Evolutionary conservation across 1,140 invertebrate genomes (phyloP).

Genomic region (Oryctes rhinoceros): DNA sequence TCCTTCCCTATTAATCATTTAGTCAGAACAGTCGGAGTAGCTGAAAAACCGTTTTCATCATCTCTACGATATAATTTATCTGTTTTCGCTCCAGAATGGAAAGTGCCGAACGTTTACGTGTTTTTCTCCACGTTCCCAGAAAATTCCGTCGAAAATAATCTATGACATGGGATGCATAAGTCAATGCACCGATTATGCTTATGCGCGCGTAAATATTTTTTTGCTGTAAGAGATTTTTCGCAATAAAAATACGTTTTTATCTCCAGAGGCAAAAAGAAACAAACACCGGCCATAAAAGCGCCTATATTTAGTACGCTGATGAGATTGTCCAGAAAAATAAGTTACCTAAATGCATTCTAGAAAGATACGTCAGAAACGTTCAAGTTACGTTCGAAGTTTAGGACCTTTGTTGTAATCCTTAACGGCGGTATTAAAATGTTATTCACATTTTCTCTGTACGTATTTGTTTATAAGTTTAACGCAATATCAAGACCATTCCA

Average conservation of each 20-base stretch:
- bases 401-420: no score
- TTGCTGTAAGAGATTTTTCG: slow-evolving; percentile 10
- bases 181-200: slow-evolving; percentile 20
- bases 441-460: background rate
- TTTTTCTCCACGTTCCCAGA: slow-evolving; percentile 10
- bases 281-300: background rate
- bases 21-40: background rate
- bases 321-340: background rate
- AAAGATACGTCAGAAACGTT: background rate
- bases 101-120: background rate
- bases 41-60: no score
- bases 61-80: background rate
- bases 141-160: slow-evolving; percentile 28
- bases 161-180: slow-evolving; percentile 7
- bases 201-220: slow-evolving; percentile 2
- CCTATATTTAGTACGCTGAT: background rate
- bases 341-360: background rate
- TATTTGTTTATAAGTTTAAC: background rate
- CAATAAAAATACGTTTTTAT: slow-evolving; percentile 20
- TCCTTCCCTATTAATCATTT: background rate
- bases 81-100: background rate
- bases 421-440: no score
- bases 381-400: background rate
- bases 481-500: background rate
- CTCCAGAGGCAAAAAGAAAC: background rate